Evolutionary conservation across 2,888 invertebrate species (phyloP), one percentile per base, ranked within the genome.

Genomic region (Cryptocephalus moraei): DNA sequence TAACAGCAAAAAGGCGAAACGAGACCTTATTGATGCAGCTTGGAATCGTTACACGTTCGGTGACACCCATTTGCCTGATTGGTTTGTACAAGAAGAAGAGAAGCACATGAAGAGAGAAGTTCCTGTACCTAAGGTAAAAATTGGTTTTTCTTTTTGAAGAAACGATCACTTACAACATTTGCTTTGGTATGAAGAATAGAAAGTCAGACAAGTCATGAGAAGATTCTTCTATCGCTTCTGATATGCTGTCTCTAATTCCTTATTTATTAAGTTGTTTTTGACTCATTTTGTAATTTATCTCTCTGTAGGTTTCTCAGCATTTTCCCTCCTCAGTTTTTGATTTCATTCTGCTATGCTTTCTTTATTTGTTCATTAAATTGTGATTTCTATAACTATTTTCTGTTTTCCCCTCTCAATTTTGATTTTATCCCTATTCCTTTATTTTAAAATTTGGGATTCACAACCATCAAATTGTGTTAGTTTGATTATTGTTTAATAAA

Each of bases 31-130:
- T 9, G 96, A 97, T 66, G 84, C 80, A 43, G 92, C 86, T 1
- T 97, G 92, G 88, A 93, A 96, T 71, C 80, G 93, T 58, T 96
- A 90, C 66, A 82, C 88, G 3, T 93, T 91, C 65, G 91, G 93
- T 64, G 97, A 97, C 67, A 83, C 82, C 1, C 79, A 88, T 65
- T 74, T 99, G 42, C 99, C 99, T 0, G 87, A 88, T 58, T 99
- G 99, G 99, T 99, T 99, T 72, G 78, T 81, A 0, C 82, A 90
- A 49, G 97, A 99, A 61, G 99, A 99, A 69, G 80, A 83, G 52
- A 85, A 86, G 65, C 93, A 96, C 63, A 91, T 90, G 84, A 80
- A 76, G 56, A 86, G 85, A 65, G 83, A 83, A 48, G 73, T 85
- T 9, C 89, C 91, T 3, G 89, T 97, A 33, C 89, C 93, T 6